Percentiles rank a stretch among this genome's conserved stretches.
These are phyloP conservation scores for Tiphia femorata DNA, from an alignment of 2,888 invertebrate genomes.

Conservation along the genomic window DNA sequence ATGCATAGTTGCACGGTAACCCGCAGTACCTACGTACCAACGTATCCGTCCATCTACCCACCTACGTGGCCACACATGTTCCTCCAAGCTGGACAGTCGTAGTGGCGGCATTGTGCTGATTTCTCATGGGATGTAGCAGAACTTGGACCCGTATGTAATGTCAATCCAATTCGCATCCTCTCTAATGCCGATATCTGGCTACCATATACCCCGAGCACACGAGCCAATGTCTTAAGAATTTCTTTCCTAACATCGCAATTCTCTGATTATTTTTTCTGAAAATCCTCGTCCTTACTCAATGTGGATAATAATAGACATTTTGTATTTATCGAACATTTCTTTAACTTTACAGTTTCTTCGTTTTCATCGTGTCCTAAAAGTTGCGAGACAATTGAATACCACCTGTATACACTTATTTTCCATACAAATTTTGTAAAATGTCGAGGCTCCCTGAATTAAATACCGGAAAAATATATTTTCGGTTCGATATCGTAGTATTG, in stretches of 20 bases:
- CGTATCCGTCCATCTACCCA: background rate
- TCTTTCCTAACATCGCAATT: background rate
- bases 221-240: background rate
- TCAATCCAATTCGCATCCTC: conserved; percentile 47
- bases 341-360: too few relatives aligned
- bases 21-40: background rate
- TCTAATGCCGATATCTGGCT: conserved; percentile 35
- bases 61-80: background rate
- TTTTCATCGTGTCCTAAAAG: too few relatives aligned
- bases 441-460: too few relatives aligned
- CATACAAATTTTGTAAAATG: too few relatives aligned
- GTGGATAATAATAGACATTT: too few relatives aligned
- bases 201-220: background rate
- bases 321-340: too few relatives aligned
- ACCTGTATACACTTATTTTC: too few relatives aligned
- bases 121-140: conserved; percentile 49
- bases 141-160: conserved; percentile 48
- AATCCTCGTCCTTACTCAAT: too few relatives aligned
- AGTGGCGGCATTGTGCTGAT: conserved; percentile 42
- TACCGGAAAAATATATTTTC: too few relatives aligned
- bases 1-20: conserved; percentile 11
- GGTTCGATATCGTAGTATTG: too few relatives aligned
- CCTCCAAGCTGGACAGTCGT: background rate
- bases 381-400: too few relatives aligned
- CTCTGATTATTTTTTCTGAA: background rate